A percentile compares a stretch with the other conserved stretches of the same genome.
phyloP scores from a whole-genome alignment of 2,113 vertebrate species.

The Dipodomys ordii region DNA sequence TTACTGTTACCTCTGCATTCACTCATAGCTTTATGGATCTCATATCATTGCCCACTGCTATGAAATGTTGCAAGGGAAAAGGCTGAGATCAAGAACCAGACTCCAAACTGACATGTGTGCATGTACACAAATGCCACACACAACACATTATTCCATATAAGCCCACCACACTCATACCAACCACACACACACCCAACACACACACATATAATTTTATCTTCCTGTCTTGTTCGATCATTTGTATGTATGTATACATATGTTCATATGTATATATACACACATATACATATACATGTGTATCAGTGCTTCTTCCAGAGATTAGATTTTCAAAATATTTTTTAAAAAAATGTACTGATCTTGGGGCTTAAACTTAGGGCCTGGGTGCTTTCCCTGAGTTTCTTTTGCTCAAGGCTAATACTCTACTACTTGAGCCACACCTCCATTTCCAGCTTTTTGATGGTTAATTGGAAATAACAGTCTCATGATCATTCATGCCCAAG shows the following conservation, averaged over 20 bases:
- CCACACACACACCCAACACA: background rate
- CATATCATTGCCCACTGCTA: background rate
- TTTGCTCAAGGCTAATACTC: no score
- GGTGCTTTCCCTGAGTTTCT: no score
- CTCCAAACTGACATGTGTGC: background rate
- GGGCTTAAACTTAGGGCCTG: no score
- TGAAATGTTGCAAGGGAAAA: background rate
- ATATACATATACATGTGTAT: background rate
- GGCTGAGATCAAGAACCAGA: background rate
- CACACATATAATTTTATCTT: background rate
- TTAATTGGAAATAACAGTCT: no score
- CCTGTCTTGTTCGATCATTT: background rate
- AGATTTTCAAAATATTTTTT: background rate
- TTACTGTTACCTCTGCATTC: constrained; percentile 4
- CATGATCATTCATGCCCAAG: no score
- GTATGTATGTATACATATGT: no score
- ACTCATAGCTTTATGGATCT: background rate
- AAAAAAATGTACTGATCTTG: no score
- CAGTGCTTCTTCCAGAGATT: background rate
- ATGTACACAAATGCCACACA: no score
- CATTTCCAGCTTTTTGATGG: no score
- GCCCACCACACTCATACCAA: background rate
- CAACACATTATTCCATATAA: background rate
- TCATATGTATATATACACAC: no score
- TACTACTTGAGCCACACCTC: no score